A percentile compares a stretch with the other conserved stretches of the same genome.
These are phyloP conservation scores for Malacosoma neustria DNA, from an alignment of 2,888 invertebrate species.

Conservation along the genomic window DNA sequence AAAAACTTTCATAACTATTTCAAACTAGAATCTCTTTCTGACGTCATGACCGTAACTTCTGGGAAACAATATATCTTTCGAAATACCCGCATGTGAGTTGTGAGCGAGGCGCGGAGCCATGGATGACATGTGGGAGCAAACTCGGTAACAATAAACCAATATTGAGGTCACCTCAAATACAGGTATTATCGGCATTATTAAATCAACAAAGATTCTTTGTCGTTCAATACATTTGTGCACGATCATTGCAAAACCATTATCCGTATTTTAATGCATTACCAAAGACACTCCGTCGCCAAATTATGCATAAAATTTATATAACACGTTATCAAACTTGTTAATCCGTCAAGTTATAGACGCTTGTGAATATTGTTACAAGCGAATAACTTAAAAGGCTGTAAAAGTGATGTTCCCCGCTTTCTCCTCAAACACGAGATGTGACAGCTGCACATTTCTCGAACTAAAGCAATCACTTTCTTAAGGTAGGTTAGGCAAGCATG, in stretches of 20 bases:
- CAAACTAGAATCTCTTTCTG: too few species aligned
- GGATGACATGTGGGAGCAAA: constrained; percentile 46
- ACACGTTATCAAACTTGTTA: not conserved
- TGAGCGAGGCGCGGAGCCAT: constrained; percentile 40
- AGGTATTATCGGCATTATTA: constrained; percentile 28
- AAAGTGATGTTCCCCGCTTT: constrained; percentile 29
- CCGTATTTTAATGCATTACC: not conserved
- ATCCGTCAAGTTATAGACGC: not conserved
- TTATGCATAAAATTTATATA: not conserved
- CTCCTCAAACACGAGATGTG: constrained; percentile 25
- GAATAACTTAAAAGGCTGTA: constrained; percentile 3
- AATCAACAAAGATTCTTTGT: constrained; percentile 52
- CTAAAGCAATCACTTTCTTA: constrained; percentile 22
- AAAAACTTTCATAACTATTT: too few species aligned
- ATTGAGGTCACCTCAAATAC: constrained; percentile 21
- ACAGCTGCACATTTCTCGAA: constrained; percentile 19
- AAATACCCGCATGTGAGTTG: constrained; percentile 23
- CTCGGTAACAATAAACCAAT: constrained; percentile 40
- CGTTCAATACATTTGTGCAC: constrained; percentile 18
- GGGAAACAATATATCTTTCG: constrained; percentile 35
- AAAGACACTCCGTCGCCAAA: too few species aligned
- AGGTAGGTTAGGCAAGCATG: constrained; percentile 16
- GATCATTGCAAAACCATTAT: not conserved
- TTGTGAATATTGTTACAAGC: constrained; percentile 3
- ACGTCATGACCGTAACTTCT: too few species aligned